These are phyloP conservation scores for Ophraella communa DNA, from an alignment of 2,888 invertebrate genomes.

Conservation along the genomic window DNA sequence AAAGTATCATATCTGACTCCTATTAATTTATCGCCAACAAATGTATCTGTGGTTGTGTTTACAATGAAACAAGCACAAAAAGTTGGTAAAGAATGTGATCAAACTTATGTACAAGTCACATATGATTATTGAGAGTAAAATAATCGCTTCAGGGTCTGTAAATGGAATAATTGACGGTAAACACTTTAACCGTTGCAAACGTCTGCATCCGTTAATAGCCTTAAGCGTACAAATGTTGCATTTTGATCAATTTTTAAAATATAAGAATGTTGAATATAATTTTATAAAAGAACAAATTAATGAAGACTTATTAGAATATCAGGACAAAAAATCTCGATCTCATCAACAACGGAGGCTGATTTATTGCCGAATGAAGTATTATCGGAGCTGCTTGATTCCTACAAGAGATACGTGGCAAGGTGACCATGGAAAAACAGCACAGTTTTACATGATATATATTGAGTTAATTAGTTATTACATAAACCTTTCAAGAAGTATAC, in stretches of 20 bases:
- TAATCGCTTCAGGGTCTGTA: conserved; percentile 39
- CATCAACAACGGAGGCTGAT: conserved; percentile 4
- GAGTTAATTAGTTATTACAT: conserved; percentile 45
- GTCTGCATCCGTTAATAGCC: conserved; percentile 38
- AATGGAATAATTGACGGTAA: conserved; percentile 39
- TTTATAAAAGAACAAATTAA: conserved; percentile 33
- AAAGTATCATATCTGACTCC: conserved; percentile 46
- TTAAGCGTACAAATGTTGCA: conserved; percentile 38
- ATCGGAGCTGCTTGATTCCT: conserved; percentile 19
- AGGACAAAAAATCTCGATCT: conserved; percentile 19
- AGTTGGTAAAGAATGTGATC: conserved; percentile 38
- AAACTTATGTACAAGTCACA: conserved; percentile 44
- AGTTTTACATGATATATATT: conserved; percentile 46
- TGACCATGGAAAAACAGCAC: conserved; percentile 48
- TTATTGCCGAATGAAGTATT: conserved; percentile 23
- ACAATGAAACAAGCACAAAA: conserved; percentile 43
- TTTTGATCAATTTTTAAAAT: conserved; percentile 26
- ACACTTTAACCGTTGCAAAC: conserved; percentile 39
- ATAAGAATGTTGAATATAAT: conserved; percentile 22
- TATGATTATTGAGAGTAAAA: conserved; percentile 41
- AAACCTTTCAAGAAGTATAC: conserved; percentile 43
- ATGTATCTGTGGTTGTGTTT: conserved; percentile 39
- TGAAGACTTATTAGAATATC: conserved; percentile 28
- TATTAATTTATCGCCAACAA: conserved; percentile 50
- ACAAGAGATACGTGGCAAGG: conserved; percentile 36